These are phyloP conservation scores for Nymphalis urticae DNA, from an alignment of 2,888 invertebrate genomes.

Conservation along the genomic window DNA sequence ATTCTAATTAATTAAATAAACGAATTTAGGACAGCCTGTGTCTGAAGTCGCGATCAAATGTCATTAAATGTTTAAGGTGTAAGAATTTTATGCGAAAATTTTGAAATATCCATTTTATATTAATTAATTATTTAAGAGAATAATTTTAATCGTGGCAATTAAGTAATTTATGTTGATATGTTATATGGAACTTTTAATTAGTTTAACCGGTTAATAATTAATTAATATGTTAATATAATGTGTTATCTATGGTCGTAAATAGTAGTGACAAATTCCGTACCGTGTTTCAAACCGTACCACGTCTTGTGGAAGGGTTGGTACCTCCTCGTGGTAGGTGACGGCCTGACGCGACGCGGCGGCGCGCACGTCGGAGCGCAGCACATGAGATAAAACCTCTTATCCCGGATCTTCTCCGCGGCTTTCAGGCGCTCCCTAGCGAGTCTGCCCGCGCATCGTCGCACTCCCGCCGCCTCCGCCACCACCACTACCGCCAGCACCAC, in stretches of 20 bases:
- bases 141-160: too few relatives aligned
- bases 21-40: constrained; percentile 28
- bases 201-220: too few relatives aligned
- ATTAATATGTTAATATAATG: too few relatives aligned
- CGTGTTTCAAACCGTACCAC: constrained; percentile 73
- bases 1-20: constrained; percentile 24
- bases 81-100: too few relatives aligned
- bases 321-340: constrained; percentile 53
- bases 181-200: too few relatives aligned
- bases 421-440: constrained; percentile 71
- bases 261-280: constrained; percentile 46
- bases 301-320: constrained; percentile 75
- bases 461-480: constrained; percentile 48
- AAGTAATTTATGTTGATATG: too few relatives aligned
- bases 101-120: too few relatives aligned
- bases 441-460: constrained; percentile 67
- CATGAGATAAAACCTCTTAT: constrained; percentile 67
- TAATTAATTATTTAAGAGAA: too few relatives aligned
- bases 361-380: constrained; percentile 66
- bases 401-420: constrained; percentile 73
- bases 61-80: background rate
- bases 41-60: constrained; percentile 4
- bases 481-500: constrained; percentile 44
- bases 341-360: constrained; percentile 50
- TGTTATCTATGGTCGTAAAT: too few relatives aligned